Evolutionary conservation across 2,888 invertebrate genomes (phyloP).

Genomic region (Acheta domesticus): DNA sequence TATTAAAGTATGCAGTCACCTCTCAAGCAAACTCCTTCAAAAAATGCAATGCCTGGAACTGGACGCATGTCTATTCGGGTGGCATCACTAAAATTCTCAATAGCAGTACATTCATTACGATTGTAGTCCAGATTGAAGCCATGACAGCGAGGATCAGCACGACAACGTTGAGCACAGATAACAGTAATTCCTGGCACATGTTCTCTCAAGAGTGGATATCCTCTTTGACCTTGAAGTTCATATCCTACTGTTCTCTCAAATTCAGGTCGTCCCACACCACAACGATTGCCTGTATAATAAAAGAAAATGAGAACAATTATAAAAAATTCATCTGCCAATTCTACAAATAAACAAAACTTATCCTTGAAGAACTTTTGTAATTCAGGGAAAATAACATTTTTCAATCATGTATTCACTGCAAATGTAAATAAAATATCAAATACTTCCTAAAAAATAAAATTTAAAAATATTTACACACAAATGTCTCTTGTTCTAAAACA

Average conservation of each 20-base stretch:
- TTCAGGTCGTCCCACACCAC: conserved; percentile 43
- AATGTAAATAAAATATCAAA: no score
- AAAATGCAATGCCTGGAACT: conserved; percentile 45
- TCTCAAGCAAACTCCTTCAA: conserved; percentile 46
- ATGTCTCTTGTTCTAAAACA: no score
- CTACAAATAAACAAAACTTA: neutral
- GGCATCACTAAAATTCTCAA: conserved; percentile 43
- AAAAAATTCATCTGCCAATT: neutral
- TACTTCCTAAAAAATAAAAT: no score
- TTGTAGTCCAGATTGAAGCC: conserved; percentile 49
- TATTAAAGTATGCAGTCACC: conserved; percentile 38
- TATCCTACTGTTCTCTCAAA: conserved; percentile 46
- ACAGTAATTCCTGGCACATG: conserved; percentile 45
- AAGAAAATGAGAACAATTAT: conserved; percentile 33
- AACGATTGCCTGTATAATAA: conserved; percentile 39
- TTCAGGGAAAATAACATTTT: no score
- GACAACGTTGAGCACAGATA: conserved; percentile 46
- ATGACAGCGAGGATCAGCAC: conserved; percentile 45
- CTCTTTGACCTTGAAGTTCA: conserved; percentile 42
- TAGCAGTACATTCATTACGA: conserved; percentile 46
- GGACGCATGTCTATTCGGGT: conserved; percentile 43
- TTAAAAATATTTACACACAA: no score
- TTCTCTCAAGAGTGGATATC: conserved; percentile 43
- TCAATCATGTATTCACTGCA: no score
- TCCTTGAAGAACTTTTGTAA: neutral